Base-by-base conservation (phyloP, 1,140 invertebrate species). In the Cotesia chilonis region DNA sequence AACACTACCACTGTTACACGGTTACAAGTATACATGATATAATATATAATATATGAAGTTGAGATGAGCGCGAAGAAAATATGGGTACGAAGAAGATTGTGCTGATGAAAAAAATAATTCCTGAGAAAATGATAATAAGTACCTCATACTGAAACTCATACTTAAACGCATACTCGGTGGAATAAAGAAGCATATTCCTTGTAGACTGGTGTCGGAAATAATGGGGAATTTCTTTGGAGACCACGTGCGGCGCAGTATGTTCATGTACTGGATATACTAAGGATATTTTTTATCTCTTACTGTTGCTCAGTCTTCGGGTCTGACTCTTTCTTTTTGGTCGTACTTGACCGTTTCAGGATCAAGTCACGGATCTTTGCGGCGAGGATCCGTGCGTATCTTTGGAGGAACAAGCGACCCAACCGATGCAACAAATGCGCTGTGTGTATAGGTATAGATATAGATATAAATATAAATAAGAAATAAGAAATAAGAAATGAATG, bases 351-450 rank as follows among this genome's bases (percentile, higher is more conserved):
- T 28, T 47, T 20, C 28, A 68, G 51, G 66, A 68, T 68, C 66
- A 68, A 68, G 51, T 68, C 66, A 68, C 66, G 66, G 66, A 68
- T 54, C 66, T 68, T 55, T 68, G 66, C 35, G 66, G 66, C 51
- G 47, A 54, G 36, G 66, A 68, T 68, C 28, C 66, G 20, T 68
- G 66, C 66, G 66, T 68, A 68, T 68, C 66, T 68, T 68, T 51
- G 7, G 66, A 51, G 12, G 28, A 68, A 55, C 47, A 68, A 35
- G 51, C 10, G 10, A n/a, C 17, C 28, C 1, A 47, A 47, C 41
- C 41, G 28, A 28, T 28, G 28, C 41, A 47, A 47, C 41, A 47
- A 47, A 47, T 28, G 28, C 28, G 28, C 41, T 47, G 41, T 47
- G 41, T 47, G 10, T 41, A 41, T 47, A 38, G 12, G 35, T 37